These are phyloP conservation scores for Agrotis ipsilon DNA, from an alignment of 2,888 invertebrate genomes.

Conservation along the genomic window DNA sequence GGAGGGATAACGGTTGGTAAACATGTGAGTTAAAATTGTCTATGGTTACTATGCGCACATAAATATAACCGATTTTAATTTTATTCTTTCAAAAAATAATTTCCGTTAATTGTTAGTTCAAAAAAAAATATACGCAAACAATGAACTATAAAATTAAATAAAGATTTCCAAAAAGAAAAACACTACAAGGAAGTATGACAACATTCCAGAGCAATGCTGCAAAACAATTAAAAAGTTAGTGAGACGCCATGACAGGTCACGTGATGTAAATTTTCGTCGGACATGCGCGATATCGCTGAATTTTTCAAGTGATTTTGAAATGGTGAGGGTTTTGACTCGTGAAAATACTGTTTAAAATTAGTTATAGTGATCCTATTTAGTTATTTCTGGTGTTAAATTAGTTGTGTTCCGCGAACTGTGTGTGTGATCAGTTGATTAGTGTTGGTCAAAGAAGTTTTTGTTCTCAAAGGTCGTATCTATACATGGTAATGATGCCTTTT, in stretches of 20 bases:
- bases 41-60: no score
- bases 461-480: conserved; percentile 85
- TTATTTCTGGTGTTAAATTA: conserved; percentile 66
- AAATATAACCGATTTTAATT: no score
- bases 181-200: conserved; percentile 28
- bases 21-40: no score
- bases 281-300: conserved; percentile 87
- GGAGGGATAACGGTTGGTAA: no score
- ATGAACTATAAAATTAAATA: not conserved
- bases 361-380: conserved; percentile 65
- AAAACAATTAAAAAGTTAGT: conserved; percentile 62
- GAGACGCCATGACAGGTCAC: conserved; percentile 91
- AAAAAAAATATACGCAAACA: not conserved
- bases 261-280: conserved; percentile 91
- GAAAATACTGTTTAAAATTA: conserved; percentile 74
- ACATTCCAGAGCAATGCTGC: conserved; percentile 53
- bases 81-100: no score
- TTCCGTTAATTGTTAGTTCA: no score
- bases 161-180: not conserved
- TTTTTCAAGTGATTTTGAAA: conserved; percentile 87
- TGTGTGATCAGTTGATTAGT: conserved; percentile 73
- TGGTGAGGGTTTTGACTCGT: conserved; percentile 79
- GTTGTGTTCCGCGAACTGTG: conserved; percentile 72
- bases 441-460: conserved; percentile 79
- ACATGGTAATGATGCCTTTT: conserved; percentile 80